Conservation (phyloP, 2,888 invertebrate genomes). For the Chalcis sispes region DNA sequence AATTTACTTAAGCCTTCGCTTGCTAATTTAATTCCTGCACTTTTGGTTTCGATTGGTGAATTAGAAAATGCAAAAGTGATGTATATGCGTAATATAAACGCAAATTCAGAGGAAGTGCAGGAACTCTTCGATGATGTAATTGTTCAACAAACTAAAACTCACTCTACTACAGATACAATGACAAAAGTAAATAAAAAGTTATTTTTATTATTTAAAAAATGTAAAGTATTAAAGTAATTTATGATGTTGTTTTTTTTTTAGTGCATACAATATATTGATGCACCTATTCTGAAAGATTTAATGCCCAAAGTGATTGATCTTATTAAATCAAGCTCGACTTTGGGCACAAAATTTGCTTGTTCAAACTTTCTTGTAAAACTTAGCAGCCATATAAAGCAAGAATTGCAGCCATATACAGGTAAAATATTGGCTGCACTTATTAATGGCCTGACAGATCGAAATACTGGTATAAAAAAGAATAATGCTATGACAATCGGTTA, state of each 20-base stretch:
- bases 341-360: slow-evolving; percentile 90
- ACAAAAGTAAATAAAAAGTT: slow-evolving; percentile 80
- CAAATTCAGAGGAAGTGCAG: slow-evolving; percentile 84
- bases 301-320: slow-evolving; percentile 89
- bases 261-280: slow-evolving; percentile 86
- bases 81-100: slow-evolving; percentile 82
- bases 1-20: slow-evolving; percentile 88
- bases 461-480: slow-evolving; percentile 88
- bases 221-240: background rate
- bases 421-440: slow-evolving; percentile 82
- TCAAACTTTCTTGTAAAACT: slow-evolving; percentile 87
- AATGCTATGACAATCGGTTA: slow-evolving; percentile 91
- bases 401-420: slow-evolving; percentile 80
- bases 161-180: slow-evolving; percentile 92
- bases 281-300: slow-evolving; percentile 85
- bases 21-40: slow-evolving; percentile 86
- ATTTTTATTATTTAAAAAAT: slow-evolving; percentile 20
- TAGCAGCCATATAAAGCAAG: slow-evolving; percentile 75
- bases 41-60: slow-evolving; percentile 92
- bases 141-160: slow-evolving; percentile 88
- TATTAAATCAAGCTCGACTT: slow-evolving; percentile 86
- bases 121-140: slow-evolving; percentile 88
- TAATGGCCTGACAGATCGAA: slow-evolving; percentile 89
- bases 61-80: slow-evolving; percentile 82
- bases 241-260: slow-evolving; percentile 64